Conservation (phyloP, 2,113 vertebrate species). For the Eonycteris spelaea region DNA sequence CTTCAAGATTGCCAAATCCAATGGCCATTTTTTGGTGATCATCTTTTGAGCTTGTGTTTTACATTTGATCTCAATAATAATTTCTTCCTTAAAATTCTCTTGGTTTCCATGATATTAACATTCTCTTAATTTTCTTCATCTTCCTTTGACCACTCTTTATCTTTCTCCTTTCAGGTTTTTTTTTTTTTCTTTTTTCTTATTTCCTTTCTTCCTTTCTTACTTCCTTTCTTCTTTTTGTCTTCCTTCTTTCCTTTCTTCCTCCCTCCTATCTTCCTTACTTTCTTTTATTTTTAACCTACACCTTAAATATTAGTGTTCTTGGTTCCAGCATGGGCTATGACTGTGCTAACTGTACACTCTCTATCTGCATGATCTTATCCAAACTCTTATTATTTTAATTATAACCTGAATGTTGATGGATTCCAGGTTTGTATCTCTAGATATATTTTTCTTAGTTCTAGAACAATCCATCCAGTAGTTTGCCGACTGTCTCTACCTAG, state of each 20-base stretch:
- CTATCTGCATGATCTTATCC: not conserved
- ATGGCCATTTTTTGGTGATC: not conserved
- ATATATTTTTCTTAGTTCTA: not conserved
- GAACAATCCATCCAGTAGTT: not conserved
- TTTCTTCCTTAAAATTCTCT: slow-evolving; percentile 35
- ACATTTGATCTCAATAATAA: not conserved
- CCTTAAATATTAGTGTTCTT: not conserved
- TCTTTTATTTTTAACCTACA: not conserved
- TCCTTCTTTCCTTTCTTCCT: not conserved
- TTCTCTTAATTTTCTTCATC: not conserved
- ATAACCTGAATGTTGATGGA: not conserved
- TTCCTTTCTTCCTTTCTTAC: too few relatives aligned
- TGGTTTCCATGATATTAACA: not conserved
- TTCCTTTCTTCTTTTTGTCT: too few relatives aligned
- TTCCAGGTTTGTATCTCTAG: not conserved
- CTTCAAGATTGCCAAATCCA: not conserved
- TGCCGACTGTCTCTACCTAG: not conserved
- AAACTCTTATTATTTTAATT: not conserved
- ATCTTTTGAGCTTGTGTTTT: not conserved
- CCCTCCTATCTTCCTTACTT: not conserved
- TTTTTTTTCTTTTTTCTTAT: not conserved
- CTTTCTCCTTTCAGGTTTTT: not conserved
- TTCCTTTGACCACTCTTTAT: not conserved
- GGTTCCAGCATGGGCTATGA: not conserved
- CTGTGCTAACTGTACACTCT: not conserved